Evolutionary conservation across 2,888 invertebrate species (phyloP).

Genomic region (Caenorhabditis virilis): DNA sequence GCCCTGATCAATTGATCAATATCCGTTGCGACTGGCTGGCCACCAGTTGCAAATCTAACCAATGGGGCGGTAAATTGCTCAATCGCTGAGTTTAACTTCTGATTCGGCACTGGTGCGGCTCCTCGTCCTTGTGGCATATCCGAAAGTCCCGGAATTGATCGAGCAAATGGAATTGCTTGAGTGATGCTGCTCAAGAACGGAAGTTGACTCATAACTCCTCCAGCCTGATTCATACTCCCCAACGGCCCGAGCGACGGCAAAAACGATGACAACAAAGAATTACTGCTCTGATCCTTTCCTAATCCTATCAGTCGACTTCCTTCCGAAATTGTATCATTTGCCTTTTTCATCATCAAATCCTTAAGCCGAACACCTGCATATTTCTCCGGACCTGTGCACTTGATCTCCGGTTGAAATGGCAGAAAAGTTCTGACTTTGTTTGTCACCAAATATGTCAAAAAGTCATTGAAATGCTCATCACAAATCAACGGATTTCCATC

Average conservation of each 20-base stretch:
- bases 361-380: conserved; percentile 55
- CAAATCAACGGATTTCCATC: conserved; percentile 65
- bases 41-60: conserved; percentile 58
- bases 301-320: conserved; percentile 26
- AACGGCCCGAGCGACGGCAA: conserved; percentile 43
- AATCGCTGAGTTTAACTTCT: conserved; percentile 50
- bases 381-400: conserved; percentile 58
- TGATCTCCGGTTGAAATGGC: conserved; percentile 63
- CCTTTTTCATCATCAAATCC: conserved; percentile 67
- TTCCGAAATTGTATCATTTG: conserved; percentile 57
- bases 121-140: conserved; percentile 11
- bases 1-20: conserved; percentile 56
- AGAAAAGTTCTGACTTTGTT: conserved; percentile 65
- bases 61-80: conserved; percentile 61
- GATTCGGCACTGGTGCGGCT: conserved; percentile 32
- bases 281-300: neutral
- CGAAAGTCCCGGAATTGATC: conserved; percentile 50
- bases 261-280: conserved; percentile 45
- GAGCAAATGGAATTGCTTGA: conserved; percentile 51
- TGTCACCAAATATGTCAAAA: conserved; percentile 51
- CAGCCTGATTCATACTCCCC: conserved; percentile 8
- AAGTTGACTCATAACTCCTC: neutral
- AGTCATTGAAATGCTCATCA: conserved; percentile 61
- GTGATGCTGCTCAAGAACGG: conserved; percentile 52
- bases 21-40: conserved; percentile 54